phyloP scores from a whole-genome alignment of 1,140 invertebrate genomes.

The Trichoplusia ni region DNA sequence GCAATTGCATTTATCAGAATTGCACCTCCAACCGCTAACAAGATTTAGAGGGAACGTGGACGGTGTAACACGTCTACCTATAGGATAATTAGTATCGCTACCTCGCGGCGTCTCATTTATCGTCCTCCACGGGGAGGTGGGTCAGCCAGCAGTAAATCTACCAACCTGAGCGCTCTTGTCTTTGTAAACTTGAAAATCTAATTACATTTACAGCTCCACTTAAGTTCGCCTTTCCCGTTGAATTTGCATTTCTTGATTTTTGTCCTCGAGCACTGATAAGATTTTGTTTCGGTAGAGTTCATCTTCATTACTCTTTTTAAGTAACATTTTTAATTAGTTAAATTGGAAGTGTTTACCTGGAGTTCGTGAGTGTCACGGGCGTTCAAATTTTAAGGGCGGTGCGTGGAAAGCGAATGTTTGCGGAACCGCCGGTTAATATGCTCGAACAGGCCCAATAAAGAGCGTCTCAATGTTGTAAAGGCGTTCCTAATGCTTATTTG shows the following conservation, averaged over 20 bases:
- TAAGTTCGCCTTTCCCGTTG: slow-evolving; percentile 68
- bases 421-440: slow-evolving; percentile 58
- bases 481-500: slow-evolving; percentile 77
- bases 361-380: slow-evolving; percentile 15
- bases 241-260: slow-evolving; percentile 76
- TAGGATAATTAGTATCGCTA: slow-evolving; percentile 80
- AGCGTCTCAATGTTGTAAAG: slow-evolving; percentile 72
- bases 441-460: slow-evolving; percentile 72
- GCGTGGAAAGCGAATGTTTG: slow-evolving; percentile 58
- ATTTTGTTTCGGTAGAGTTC: slow-evolving; percentile 47
- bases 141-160: slow-evolving; percentile 77
- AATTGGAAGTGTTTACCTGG: slow-evolving; percentile 18
- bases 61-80: slow-evolving; percentile 64
- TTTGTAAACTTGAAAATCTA: slow-evolving; percentile 80
- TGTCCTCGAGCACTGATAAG: slow-evolving; percentile 54
- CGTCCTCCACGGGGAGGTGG: slow-evolving; percentile 70
- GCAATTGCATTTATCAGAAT: slow-evolving; percentile 57
- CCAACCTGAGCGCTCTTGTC: slow-evolving; percentile 73
- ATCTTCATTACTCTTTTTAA: slow-evolving; percentile 32
- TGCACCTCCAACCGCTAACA: slow-evolving; percentile 62
- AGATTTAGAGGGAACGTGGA: slow-evolving; percentile 66
- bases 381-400: slow-evolving; percentile 45
- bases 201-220: slow-evolving; percentile 78
- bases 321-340: slow-evolving; percentile 27
- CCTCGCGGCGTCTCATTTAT: slow-evolving; percentile 77